A percentile compares a stretch with the other conserved stretches of the same genome.
These are phyloP conservation scores for Seriola dumerili DNA, from an alignment of 2,113 vertebrate genomes.

Conservation along the genomic window DNA sequence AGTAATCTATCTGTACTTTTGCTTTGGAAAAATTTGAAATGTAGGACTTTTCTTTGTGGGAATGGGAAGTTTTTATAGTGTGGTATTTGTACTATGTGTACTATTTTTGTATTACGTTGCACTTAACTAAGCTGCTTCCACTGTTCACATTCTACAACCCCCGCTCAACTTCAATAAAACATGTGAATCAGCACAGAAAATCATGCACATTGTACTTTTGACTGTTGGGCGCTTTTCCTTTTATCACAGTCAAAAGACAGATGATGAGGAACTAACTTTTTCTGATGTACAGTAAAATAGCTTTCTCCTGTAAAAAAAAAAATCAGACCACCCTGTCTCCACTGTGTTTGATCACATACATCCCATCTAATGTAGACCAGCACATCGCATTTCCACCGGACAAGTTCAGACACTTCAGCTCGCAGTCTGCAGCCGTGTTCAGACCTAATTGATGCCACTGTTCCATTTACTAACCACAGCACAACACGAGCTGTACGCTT, in stretches of 20 bases:
- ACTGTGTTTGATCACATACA: conserved; percentile 25
- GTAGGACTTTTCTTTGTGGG: no score
- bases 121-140: no score
- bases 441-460: conserved; percentile 53
- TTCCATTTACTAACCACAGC: conserved; percentile 66
- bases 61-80: no score
- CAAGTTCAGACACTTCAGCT: conserved; percentile 55
- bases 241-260: background rate
- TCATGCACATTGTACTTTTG: background rate
- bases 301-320: background rate
- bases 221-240: background rate
- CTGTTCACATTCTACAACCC: background rate
- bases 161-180: background rate
- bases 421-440: conserved; percentile 23
- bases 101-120: no score
- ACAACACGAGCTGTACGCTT: conserved; percentile 39
- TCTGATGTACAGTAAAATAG: background rate
- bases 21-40: no score
- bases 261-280: background rate
- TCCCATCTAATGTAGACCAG: conserved; percentile 30
- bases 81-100: background rate
- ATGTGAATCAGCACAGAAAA: background rate
- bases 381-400: conserved; percentile 54
- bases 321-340: background rate
- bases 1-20: no score